Base-by-base conservation (phyloP, 2,113 vertebrate genomes). In the Megaptera novaeangliae region DNA sequence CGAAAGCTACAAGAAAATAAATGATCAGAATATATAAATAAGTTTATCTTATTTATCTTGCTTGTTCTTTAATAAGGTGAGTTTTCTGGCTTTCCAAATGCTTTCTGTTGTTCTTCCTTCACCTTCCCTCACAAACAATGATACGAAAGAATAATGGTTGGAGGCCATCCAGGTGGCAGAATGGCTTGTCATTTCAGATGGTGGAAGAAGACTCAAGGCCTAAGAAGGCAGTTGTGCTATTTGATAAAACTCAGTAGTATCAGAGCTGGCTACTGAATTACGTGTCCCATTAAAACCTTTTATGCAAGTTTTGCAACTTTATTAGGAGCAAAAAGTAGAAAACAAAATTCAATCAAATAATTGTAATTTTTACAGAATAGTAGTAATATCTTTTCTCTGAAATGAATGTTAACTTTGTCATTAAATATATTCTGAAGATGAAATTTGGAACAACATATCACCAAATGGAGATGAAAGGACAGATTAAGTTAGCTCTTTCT, bases 81-180 rank as follows among this genome's bases (percentile, higher is more conserved):
- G 86, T 87, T 34, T 2, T 96, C 8, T 68, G 85, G 8, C 36
- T 95, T 95, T 94, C 57, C 39, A 3, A 66, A 29, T 93, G 59
- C 20, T 94, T 97, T 97, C 78, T 59, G 6, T 44, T 93, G 49
- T 74, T 23, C 7, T 25, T 39, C 18, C n/a, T 66, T 81, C 13
- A 9, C 1, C 5, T 49, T 85, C 27, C 8, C 29, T 61, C 31
- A 41, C 23, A 59, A 91, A 34, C 49, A 63, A 21, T 64, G 39
- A 69, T 36, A 82, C 14, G 31, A 55, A 59, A 75, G 44, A 55
- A 36, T n/a, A 27, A 85, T 94, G 92, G 68, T 41, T 97, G 92
- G 44, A 96, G 96, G 78, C 17, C 49, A 69, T 92, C 86, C 83
- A 97, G 61, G 82, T 95, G 89, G 81, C 82, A 96, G 89, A 93